Evolutionary conservation across 2,888 invertebrate genomes (phyloP), one percentile per base, ranked within the genome.

Genomic region (Dasypogon diadema): DNA sequence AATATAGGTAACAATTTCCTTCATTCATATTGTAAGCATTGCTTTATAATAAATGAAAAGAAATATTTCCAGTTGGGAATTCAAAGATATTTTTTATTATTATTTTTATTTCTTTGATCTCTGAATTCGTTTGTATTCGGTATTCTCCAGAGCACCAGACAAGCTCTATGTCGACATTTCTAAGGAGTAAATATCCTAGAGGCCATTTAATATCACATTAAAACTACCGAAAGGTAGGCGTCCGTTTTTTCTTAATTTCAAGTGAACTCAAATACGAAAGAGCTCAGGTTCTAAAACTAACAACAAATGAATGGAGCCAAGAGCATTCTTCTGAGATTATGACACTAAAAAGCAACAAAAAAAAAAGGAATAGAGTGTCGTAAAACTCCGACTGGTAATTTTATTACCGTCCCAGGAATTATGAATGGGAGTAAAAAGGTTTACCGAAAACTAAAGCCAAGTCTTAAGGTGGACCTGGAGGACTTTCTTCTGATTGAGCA

Each of bases 401-500:
- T 16, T 51, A 21, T 51, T 51, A 51, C 51, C 21, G 6, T 51
- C 21, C 51, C 51, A 51, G 42, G n/a, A 42, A 42, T 12, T n/a
- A 12, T 42, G 10, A 42, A 42, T 42, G 42, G 30, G 42, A 42
- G 42, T 6, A 42, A 42, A 51, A 51, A 51, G 8, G 16, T 16
- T 16, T 51, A 51, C 16, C 18, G 48, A 48, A 8, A 48, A 3
- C 42, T 12, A 6, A 42, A n/a, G n/a, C 12, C 42, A 42, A 21
- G 18, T 51, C 51, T 18, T 3, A 21, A n/a, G n/a, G n/a, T n/a
- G n/a, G n/a, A n/a, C n/a, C n/a, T n/a, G 14, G 51, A 21, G 16
- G 1, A 51, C 4, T 51, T 51, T 51, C 18, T 51, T 51, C 46
- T 65, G 65, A 65, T 46, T 46, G 46, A 65, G 65, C 48, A 65